Conservation (phyloP, 2,113 vertebrate species). For the Sinocyclocheilus anophthalmus region DNA sequence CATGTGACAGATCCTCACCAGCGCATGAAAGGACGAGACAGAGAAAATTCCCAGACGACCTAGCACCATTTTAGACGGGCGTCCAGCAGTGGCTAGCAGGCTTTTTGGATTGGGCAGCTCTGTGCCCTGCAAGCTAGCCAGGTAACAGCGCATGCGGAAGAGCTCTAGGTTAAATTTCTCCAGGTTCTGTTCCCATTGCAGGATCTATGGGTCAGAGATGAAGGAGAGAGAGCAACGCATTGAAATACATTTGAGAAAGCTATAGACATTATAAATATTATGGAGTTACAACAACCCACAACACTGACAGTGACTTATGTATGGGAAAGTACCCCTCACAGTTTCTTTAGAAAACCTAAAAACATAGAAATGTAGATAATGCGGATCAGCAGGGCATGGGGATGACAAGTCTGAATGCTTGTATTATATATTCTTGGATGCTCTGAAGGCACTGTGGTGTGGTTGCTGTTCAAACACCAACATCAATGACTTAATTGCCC, state of each 20-base stretch:
- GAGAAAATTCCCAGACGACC: constrained; percentile 90
- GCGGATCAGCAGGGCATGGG: not conserved
- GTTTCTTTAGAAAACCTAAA: not conserved
- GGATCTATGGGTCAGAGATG: constrained; percentile 77
- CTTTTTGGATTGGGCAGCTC: constrained; percentile 94
- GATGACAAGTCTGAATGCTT: not conserved
- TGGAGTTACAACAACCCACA: not conserved
- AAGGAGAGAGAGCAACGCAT: not conserved
- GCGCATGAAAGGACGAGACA: constrained; percentile 90
- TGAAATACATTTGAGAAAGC: too few species aligned
- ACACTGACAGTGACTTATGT: not conserved
- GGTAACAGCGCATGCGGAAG: constrained; percentile 89
- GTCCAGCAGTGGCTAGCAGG: constrained; percentile 86
- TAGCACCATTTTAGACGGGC: constrained; percentile 86
- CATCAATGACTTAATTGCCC: constrained; percentile 42
- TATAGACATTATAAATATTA: not conserved
- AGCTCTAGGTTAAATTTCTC: constrained; percentile 93
- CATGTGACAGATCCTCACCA: constrained; percentile 76
- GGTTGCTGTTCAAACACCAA: constrained; percentile 13
- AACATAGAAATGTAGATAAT: not conserved
- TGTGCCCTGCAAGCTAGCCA: constrained; percentile 90
- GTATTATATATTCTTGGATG: not conserved
- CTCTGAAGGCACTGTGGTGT: not conserved
- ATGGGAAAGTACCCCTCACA: not conserved
- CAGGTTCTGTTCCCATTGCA: constrained; percentile 96